Evolutionary conservation across 2,113 vertebrate genomes (phyloP), one percentile per base, ranked within the genome.

Genomic region (Vulpes lagopus): DNA sequence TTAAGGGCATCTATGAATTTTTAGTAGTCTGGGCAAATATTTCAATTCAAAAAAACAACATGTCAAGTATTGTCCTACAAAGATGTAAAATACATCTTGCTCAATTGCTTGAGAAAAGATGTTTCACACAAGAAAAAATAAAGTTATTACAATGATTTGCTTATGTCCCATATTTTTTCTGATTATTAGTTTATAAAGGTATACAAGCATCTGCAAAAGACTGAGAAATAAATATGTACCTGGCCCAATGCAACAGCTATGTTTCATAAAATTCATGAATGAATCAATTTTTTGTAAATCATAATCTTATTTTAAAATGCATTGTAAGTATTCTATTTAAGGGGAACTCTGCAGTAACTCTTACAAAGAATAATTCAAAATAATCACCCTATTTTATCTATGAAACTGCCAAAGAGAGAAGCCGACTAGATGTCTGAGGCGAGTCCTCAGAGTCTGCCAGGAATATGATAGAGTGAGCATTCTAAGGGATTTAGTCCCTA

Each of bases 1-100:
- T 96, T 85, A 97, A 97, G 83, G 83, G 38, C 38, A 96, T 90
- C 94, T 96, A 27, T 96, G 98, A 96, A 97, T 92, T 96, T 97
- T 97, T 94, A 97, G 86, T 67, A 92, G 78, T 89, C 60, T 92
- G 60, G 43, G 22, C n/a, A 97, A 96, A 96, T 88, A 93, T 71
- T 97, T 96, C 96, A 95, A 67, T 85, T 96, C 49, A 92, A 92
- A 96, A 95, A 85, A 79, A 43, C 59, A 89, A 74, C 73, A 79
- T 67, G 76, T 89, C 69, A 94, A 97, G 74, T 67, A 59, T 53
- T 95, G 76, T 94, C 95, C 87, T 96, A 95, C 59, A 96, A 92
- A 97, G 74, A 97, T 74, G 19, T 94, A 95, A 95, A 97, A 73
- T 91, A 94, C 35, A 84, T 97, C 43, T 43, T 43, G 43, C 43